Evolutionary conservation across 2,113 vertebrate species (phyloP).

Genomic region (Pomatostomus ruficeps): DNA sequence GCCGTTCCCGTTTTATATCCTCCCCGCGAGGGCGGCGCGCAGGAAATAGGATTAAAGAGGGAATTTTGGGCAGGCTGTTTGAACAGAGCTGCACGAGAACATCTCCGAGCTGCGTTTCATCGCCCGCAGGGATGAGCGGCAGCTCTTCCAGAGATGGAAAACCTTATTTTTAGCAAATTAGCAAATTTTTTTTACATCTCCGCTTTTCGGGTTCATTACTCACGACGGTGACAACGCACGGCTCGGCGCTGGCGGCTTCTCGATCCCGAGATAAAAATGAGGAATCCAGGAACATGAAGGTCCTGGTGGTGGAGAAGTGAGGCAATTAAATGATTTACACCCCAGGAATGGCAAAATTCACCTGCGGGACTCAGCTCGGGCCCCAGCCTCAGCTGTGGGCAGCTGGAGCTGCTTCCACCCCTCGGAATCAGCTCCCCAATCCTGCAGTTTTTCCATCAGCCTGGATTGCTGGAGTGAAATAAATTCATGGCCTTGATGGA

Average conservation of each 20-base stretch:
- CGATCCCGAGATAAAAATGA: constrained; percentile 1
- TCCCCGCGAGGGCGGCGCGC: neutral
- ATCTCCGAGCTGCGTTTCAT: neutral
- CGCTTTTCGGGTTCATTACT: constrained; percentile 25
- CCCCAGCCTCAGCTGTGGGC: neutral
- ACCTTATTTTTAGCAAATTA: constrained; percentile 54
- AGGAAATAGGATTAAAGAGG: neutral
- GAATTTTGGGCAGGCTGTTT: neutral
- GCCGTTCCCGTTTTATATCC: neutral
- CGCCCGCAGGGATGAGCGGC: neutral
- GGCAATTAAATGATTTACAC: neutral
- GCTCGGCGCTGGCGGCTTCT: neutral
- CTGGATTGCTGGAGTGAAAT: neutral
- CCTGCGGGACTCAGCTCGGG: neutral
- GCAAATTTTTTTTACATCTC: neutral
- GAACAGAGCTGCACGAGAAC: neutral
- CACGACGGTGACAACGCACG: neutral
- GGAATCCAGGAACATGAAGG: neutral
- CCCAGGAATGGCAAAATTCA: neutral
- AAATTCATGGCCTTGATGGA: neutral
- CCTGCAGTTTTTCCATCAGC: neutral
- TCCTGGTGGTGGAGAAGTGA: neutral
- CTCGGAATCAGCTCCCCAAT: neutral
- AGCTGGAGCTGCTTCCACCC: neutral
- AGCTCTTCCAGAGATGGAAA: neutral